Evolutionary conservation across 92 coral and sea anemone genomes (phyloP).

Genomic region (Zoanthus sansibaricus): DNA sequence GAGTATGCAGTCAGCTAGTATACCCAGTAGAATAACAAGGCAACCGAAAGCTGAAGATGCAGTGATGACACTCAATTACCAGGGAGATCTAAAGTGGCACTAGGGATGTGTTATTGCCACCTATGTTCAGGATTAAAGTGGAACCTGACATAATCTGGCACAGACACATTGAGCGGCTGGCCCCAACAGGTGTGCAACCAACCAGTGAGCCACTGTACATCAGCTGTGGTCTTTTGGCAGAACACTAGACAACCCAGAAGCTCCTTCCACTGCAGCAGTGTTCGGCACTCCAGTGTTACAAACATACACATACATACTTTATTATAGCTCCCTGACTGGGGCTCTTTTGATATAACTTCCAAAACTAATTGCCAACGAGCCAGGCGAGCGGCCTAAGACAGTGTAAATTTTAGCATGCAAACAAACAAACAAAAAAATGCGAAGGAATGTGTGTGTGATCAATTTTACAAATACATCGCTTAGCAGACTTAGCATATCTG

Average conservation of each 20-base stretch:
- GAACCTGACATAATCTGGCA: conserved; percentile 22
- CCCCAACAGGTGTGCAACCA: neutral
- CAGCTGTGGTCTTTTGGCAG: neutral
- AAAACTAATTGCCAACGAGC: too few relatives aligned
- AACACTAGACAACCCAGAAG: neutral
- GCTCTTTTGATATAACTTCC: too few relatives aligned
- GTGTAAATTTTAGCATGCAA: too few relatives aligned
- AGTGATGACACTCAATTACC: neutral
- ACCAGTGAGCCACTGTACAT: neutral
- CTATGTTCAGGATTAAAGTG: neutral
- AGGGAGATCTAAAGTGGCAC: conserved; percentile 8
- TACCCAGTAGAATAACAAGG: neutral
- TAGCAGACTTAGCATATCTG: too few relatives aligned
- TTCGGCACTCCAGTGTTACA: neutral
- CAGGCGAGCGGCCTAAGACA: too few relatives aligned
- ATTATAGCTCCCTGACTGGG: too few relatives aligned
- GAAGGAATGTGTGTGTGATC: too few relatives aligned
- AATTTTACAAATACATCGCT: too few relatives aligned
- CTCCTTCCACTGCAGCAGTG: neutral
- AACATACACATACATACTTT: too few relatives aligned
- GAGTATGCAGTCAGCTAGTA: neutral
- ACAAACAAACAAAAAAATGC: too few relatives aligned
- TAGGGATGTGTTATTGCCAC: neutral
- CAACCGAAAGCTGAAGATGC: neutral
- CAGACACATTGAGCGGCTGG: neutral